Conservation (phyloP, 2,888 invertebrate genomes). For the Tipula lateralis region DNA sequence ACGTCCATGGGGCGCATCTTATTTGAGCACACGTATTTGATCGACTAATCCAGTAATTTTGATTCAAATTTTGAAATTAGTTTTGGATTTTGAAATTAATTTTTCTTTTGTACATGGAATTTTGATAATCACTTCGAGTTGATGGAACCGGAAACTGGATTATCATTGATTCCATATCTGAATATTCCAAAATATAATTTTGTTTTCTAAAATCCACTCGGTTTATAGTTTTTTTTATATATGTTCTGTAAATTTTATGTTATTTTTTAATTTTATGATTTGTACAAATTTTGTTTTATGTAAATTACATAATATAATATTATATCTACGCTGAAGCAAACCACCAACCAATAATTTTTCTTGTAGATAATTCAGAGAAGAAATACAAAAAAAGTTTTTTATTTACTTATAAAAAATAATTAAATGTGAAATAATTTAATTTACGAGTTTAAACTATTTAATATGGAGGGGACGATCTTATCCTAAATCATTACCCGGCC, state of each 20-base stretch:
- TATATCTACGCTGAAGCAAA: not conserved
- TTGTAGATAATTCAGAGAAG: constrained; percentile 11
- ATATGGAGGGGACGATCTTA: no score
- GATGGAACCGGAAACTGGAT: not conserved
- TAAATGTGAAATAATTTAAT: not conserved
- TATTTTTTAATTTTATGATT: constrained; percentile 6
- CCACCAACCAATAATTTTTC: not conserved
- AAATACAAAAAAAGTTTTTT: not conserved
- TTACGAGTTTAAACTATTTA: no score
- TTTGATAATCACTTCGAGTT: not conserved
- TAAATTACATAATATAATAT: not conserved
- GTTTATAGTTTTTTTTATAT: not conserved
- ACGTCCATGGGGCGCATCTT: not conserved
- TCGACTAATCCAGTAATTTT: constrained; percentile 6
- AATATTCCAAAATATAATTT: not conserved
- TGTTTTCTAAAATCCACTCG: not conserved
- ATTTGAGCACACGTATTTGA: not conserved
- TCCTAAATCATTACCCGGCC: no score
- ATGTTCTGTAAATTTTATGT: not conserved
- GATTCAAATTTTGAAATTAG: not conserved
- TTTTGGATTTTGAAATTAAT: not conserved
- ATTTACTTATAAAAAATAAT: not conserved
- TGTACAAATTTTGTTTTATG: not conserved
- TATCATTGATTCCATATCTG: not conserved
- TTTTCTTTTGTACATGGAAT: not conserved